phyloP scores from a whole-genome alignment of 2,888 invertebrate genomes.

The Formica aserva region DNA sequence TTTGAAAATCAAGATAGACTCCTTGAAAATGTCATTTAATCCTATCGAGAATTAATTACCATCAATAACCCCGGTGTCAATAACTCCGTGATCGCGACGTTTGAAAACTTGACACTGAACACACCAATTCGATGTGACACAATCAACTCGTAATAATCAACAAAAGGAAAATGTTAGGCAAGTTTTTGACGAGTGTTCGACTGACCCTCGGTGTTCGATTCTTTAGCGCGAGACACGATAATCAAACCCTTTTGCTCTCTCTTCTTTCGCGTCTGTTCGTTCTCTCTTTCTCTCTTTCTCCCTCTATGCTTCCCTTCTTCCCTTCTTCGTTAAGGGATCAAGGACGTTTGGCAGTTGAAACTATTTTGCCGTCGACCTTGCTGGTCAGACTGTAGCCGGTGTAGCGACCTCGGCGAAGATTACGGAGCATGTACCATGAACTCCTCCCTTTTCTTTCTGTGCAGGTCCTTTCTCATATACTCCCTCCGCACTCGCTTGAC shows the following conservation, averaged over 20 bases:
- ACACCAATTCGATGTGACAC: conserved; percentile 8
- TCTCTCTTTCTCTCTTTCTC: conserved; percentile 27
- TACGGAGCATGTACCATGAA: conserved; percentile 34
- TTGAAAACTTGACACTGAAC: conserved; percentile 3
- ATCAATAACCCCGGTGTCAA: neutral
- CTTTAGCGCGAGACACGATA: conserved; percentile 11
- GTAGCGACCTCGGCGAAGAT: conserved; percentile 55
- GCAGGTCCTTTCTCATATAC: conserved; percentile 44
- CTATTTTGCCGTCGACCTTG: conserved; percentile 53
- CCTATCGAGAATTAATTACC: neutral
- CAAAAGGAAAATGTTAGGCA: neutral
- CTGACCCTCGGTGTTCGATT: conserved; percentile 11
- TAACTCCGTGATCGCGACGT: neutral
- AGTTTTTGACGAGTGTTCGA: neutral
- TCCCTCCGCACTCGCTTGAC: conserved; percentile 35
- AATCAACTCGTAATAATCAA: neutral
- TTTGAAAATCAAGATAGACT: conserved; percentile 10
- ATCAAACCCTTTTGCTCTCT: conserved; percentile 1
- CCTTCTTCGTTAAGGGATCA: conserved; percentile 55
- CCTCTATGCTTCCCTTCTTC: conserved; percentile 11
- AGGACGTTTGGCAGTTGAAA: conserved; percentile 52
- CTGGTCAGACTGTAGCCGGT: conserved; percentile 43
- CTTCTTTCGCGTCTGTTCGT: neutral
- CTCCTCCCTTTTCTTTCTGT: conserved; percentile 38
- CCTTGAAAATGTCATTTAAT: conserved; percentile 53